Base-by-base conservation (phyloP, 2,113 vertebrate species). In the Gila orcuttii region DNA sequence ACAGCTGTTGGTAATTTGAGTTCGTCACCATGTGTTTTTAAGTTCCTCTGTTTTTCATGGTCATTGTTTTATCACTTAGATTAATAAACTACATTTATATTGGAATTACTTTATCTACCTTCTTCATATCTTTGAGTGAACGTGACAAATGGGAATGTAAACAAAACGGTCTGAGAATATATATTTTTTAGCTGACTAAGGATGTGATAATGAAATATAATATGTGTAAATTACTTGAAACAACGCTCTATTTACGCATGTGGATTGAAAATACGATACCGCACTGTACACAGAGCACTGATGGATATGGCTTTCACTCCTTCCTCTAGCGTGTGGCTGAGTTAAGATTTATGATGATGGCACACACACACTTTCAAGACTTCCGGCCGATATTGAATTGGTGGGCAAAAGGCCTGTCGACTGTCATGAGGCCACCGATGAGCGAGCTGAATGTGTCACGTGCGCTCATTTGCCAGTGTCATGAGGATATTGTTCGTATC, bases 311-410 rank as follows among this genome's bases (percentile, higher is more conserved):
- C 92, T 90, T 91, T 93, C 92, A 90, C 85, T 94, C 93, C 87
- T 91, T 89, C 91, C 90, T 90, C 85, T 89, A 90, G 92, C 89
- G 89, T 86, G 89, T 86, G 89, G 64, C 87, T 62, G 89, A 92
- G 92, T 93, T 93, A 91, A 94, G 93, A 94, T 94, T 94, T 94
- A 93, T 93, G 93, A 93, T 94, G 94, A 95, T 92, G 92, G 92
- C 92, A 92, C 89, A 89, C 91, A 21, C 86, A 52, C 92, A 93
- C 92, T 94, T 93, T 94, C 91, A 91, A 88, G 87, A 52, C 50
- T 93, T 90, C 87, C 91, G 93, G 94, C 86, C 91, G 93, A 94
- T 92, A 93, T 91, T 94, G 93, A 94, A 93, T 93, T 93, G 52
- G 92, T 92, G 90, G 9, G 59, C 68, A 93, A 93, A 93, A 88